Percentiles rank a stretch among this genome's conserved stretches.
These are phyloP conservation scores for Epistrophe grossulariae DNA, from an alignment of 2,888 invertebrate genomes.

Conservation along the genomic window DNA sequence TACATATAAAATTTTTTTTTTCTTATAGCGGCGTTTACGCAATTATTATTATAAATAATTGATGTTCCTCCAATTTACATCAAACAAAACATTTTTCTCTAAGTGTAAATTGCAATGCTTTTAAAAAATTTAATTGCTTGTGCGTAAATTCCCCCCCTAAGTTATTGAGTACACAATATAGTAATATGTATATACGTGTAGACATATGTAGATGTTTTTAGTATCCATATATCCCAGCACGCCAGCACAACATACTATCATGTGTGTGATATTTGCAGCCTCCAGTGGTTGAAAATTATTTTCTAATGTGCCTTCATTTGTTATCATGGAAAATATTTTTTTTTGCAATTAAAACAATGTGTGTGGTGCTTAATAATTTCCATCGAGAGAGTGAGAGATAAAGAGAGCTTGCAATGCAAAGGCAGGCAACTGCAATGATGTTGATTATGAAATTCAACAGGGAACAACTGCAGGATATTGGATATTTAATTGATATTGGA, in stretches of 20 bases:
- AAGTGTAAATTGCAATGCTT: background rate
- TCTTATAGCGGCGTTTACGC: too few species aligned
- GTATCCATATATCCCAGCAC: background rate
- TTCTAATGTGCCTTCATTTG: background rate
- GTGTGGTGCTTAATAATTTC: constrained; percentile 1
- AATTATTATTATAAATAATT: too few species aligned
- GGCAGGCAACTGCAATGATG: background rate
- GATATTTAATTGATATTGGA: constrained; percentile 22
- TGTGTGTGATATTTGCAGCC: background rate
- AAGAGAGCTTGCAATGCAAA: background rate
- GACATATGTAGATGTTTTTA: too few species aligned
- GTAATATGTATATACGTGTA: background rate
- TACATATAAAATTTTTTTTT: too few species aligned
- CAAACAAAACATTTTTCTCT: background rate
- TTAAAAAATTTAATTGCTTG: constrained; percentile 8
- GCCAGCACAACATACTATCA: background rate
- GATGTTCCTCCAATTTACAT: background rate
- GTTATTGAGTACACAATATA: background rate
- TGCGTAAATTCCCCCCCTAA: background rate
- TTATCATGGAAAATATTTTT: constrained; percentile 10
- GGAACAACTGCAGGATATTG: constrained; percentile 13
- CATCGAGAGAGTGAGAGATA: background rate
- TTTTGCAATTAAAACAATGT: constrained; percentile 9
- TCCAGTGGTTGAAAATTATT: constrained; percentile 21
- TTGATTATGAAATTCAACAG: constrained; percentile 18